These are phyloP conservation scores for Chrysopa pallens DNA, from an alignment of 1,140 invertebrate genomes.

Conservation along the genomic window DNA sequence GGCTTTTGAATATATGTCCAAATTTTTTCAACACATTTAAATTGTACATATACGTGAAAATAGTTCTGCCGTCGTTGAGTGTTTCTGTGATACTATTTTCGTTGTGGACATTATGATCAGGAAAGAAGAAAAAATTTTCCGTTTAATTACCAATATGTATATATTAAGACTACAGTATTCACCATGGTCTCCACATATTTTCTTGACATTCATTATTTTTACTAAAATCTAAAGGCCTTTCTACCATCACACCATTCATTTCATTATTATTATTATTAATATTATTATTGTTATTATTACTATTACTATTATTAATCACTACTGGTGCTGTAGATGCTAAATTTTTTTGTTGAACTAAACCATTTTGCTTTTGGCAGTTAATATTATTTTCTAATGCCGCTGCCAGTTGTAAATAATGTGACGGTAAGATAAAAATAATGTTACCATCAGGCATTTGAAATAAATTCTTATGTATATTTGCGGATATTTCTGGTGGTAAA, in stretches of 20 bases:
- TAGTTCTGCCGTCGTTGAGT: too few species aligned
- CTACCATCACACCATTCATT: constrained; percentile 1
- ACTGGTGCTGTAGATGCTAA: constrained; percentile 3
- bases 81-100: too few species aligned
- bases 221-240: constrained; percentile 16
- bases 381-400: constrained; percentile 20
- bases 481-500: not conserved
- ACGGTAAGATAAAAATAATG: constrained; percentile 20
- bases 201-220: constrained; percentile 13
- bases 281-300: constrained; percentile 4
- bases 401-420: constrained; percentile 21
- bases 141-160: too few species aligned
- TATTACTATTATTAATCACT: not conserved
- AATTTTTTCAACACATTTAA: too few species aligned
- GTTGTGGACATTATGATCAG: too few species aligned
- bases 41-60: too few species aligned
- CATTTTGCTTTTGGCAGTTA: not conserved
- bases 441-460: constrained; percentile 19
- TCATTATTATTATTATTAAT: constrained; percentile 1
- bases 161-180: not conserved
- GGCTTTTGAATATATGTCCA: too few species aligned
- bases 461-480: constrained; percentile 9
- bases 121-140: too few species aligned
- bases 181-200: constrained; percentile 19
- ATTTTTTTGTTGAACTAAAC: too few species aligned